Conservation (phyloP, 2,113 vertebrate species). For the Zingel zingel region DNA sequence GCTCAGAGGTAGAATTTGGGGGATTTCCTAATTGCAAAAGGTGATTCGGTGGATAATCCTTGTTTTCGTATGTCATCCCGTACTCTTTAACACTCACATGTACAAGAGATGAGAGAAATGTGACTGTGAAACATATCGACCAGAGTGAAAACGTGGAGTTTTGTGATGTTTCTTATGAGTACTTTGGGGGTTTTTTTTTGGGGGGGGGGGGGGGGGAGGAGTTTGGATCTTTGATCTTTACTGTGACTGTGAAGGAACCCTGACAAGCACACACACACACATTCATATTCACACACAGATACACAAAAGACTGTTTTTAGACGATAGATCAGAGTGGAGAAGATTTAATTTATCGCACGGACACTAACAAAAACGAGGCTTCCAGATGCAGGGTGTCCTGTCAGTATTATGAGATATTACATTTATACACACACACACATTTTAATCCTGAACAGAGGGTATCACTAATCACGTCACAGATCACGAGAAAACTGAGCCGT, state of each 20-base stretch:
- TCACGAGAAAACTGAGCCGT: slow-evolving; percentile 76
- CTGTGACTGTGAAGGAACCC: background rate
- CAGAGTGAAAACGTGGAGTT: background rate
- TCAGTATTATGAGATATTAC: slow-evolving; percentile 53
- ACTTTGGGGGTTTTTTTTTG: too few species aligned
- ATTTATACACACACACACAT: slow-evolving; percentile 12
- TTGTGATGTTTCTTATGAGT: background rate
- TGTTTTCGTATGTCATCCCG: background rate
- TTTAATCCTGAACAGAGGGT: slow-evolving; percentile 33
- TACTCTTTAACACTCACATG: background rate
- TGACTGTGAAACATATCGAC: slow-evolving; percentile 22
- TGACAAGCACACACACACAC: slow-evolving; percentile 15
- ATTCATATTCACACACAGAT: background rate
- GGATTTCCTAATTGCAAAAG: background rate
- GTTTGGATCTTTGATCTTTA: too few species aligned
- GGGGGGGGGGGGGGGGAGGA: too few species aligned
- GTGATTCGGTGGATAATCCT: background rate
- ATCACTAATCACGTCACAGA: slow-evolving; percentile 60
- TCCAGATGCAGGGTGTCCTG: slow-evolving; percentile 36
- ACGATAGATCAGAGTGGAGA: slow-evolving; percentile 34
- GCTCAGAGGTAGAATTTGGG: background rate
- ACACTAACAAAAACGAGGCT: slow-evolving; percentile 48
- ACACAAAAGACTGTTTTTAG: slow-evolving; percentile 46
- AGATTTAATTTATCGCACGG: slow-evolving; percentile 31
- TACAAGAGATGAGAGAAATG: slow-evolving; percentile 2